These are phyloP conservation scores for Eupithecia tripunctaria DNA, from an alignment of 2,888 invertebrate genomes.

Conservation along the genomic window DNA sequence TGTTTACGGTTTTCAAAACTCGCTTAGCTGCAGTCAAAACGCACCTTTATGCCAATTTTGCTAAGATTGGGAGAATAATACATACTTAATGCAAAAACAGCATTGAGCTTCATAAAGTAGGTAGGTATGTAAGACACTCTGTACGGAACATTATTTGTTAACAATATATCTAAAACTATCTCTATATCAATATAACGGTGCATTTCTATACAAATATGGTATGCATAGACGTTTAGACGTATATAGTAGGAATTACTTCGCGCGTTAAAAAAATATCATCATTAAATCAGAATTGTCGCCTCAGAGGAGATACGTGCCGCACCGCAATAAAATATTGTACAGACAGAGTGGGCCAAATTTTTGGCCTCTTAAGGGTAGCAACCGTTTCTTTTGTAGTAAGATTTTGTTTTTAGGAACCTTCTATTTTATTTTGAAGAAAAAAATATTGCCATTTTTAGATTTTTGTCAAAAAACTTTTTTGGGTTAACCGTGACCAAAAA, in stretches of 20 bases:
- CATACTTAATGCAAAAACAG: too few relatives aligned
- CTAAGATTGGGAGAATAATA: not conserved
- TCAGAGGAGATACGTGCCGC: not conserved
- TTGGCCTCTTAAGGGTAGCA: too few relatives aligned
- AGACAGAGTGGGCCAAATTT: too few relatives aligned
- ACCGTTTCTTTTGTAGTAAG: too few relatives aligned
- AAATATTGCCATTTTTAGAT: too few relatives aligned
- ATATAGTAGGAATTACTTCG: constrained; percentile 34
- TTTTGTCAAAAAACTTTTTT: too few relatives aligned
- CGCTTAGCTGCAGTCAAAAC: constrained; percentile 3
- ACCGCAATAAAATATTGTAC: not conserved
- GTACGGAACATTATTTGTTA: constrained; percentile 21
- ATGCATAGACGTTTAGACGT: constrained; percentile 16
- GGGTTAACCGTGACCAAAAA: too few relatives aligned
- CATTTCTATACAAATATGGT: constrained; percentile 13
- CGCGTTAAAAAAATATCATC: constrained; percentile 58
- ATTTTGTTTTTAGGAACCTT: too few relatives aligned
- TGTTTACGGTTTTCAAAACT: not conserved
- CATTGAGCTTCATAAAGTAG: not conserved
- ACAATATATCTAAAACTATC: constrained; percentile 14
- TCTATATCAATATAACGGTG: constrained; percentile 7
- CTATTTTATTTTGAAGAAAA: too few relatives aligned
- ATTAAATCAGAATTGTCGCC: not conserved
- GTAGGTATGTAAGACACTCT: constrained; percentile 21
- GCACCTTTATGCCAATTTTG: not conserved